phyloP scores from a whole-genome alignment of 1,140 invertebrate genomes.

The Chrysopa pallens region DNA sequence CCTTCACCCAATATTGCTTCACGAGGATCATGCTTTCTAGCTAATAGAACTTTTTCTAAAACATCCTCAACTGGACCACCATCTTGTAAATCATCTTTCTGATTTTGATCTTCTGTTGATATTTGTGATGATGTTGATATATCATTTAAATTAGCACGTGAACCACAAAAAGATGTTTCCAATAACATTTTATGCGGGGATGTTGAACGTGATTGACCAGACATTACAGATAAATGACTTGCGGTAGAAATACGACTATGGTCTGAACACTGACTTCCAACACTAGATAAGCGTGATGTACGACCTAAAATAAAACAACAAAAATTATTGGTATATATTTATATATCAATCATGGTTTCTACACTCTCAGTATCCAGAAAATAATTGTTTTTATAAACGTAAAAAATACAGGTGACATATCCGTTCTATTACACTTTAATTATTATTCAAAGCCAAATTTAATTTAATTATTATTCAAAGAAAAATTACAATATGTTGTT shows the following conservation, averaged over 20 bases:
- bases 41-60: conserved; percentile 43
- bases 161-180: conserved; percentile 77
- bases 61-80: conserved; percentile 34
- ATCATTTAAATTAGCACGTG: conserved; percentile 43
- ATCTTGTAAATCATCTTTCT: conserved; percentile 27
- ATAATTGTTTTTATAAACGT: too few species aligned
- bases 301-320: conserved; percentile 26
- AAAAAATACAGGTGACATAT: too few species aligned
- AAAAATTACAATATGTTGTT: too few species aligned
- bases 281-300: conserved; percentile 60
- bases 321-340: too few species aligned
- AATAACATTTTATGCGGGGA: conserved; percentile 75
- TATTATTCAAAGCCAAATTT: too few species aligned
- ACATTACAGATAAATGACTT: conserved; percentile 37
- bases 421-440: too few species aligned
- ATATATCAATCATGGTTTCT: too few species aligned
- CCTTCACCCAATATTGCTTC: conserved; percentile 33
- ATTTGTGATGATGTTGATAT: conserved; percentile 14
- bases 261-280: conserved; percentile 45
- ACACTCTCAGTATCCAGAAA: too few species aligned
- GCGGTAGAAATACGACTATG: conserved; percentile 32
- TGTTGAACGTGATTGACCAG: conserved; percentile 52
- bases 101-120: background rate
- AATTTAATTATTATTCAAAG: too few species aligned
- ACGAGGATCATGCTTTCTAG: conserved; percentile 32